Base-by-base conservation (phyloP, 2,797 vertebrate genomes). In the Poliocrania exsul region DNA sequence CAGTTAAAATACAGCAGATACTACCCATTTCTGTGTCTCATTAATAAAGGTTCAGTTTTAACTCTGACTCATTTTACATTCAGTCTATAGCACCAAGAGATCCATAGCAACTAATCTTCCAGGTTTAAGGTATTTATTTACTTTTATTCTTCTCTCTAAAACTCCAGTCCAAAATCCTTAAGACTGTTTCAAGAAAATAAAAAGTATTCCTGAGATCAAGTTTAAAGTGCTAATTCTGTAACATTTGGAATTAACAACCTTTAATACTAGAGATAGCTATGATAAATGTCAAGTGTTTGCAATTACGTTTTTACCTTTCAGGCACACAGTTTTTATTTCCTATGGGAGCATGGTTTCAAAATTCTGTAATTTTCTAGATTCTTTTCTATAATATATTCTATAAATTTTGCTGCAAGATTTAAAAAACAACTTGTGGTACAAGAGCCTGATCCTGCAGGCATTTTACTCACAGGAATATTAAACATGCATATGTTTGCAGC, bases 261-360 rank as follows among this genome's bases (percentile, higher is more conserved):
- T 72, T 92, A 92, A 35, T 88, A 75, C 51, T 47, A 60, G 69
- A 89, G 51, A 89, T 13, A 70, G 61, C 40, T 84, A 81, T 92
- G 74, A 91, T 91, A 88, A 92, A 95, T 84, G 88, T 90, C 86
- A 95, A 95, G 75, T 88, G 42, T 69, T 93, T 81, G 85, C 56
- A 93, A 93, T 95, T 87, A 94, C 49, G 60, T 50, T 95, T 95
- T 90, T 91, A 94, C 79, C 72, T 95, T 93, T 92, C 75, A 75
- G 75, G 79, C 75, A 74, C 49, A 85, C 19, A 64, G 31, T 18
- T 93, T 88, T 86, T 93, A 90, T 90, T 90, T 91, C 91, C 94
- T 84, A 12, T 56, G 80, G 73, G 73, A 91, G 37, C 42, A 69
- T 6, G 23, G 58, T 90, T 82, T 70, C 90, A 90, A 75, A 78